Evolutionary conservation across 2,113 vertebrate genomes (phyloP).

Genomic region (Pardalotus punctatus): DNA sequence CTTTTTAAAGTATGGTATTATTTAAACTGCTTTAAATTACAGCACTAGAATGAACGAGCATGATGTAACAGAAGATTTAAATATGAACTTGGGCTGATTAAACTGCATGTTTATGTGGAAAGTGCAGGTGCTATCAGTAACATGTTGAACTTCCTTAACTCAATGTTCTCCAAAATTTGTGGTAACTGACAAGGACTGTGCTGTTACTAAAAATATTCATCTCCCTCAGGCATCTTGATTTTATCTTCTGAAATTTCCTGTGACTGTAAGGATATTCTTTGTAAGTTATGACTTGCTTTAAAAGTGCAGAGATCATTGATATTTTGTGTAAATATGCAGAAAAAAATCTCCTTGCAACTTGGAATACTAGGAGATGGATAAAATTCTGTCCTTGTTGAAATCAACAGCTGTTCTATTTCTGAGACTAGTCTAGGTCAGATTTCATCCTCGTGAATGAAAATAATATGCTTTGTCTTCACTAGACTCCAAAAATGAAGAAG

Average conservation of each 20-base stretch:
- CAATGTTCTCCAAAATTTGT: not conserved
- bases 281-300: not conserved
- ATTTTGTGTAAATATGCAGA: not conserved
- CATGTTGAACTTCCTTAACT: not conserved
- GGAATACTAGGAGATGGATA: not conserved
- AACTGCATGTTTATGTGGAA: not conserved
- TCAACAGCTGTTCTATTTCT: not conserved
- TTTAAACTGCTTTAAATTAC: not conserved
- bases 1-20: not conserved
- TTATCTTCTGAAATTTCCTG: not conserved
- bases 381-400: not conserved
- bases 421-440: not conserved
- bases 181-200: not conserved
- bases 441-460: not conserved
- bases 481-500: not conserved
- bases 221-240: not conserved
- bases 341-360: not conserved
- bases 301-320: not conserved
- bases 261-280: not conserved
- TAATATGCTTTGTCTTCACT: not conserved
- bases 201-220: not conserved
- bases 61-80: not conserved
- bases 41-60: not conserved
- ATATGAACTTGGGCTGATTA: not conserved
- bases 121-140: not conserved